Evolutionary conservation across 2,113 vertebrate genomes (phyloP), one percentile per base, ranked within the genome.

Genomic region (Sinosuthora webbiana): DNA sequence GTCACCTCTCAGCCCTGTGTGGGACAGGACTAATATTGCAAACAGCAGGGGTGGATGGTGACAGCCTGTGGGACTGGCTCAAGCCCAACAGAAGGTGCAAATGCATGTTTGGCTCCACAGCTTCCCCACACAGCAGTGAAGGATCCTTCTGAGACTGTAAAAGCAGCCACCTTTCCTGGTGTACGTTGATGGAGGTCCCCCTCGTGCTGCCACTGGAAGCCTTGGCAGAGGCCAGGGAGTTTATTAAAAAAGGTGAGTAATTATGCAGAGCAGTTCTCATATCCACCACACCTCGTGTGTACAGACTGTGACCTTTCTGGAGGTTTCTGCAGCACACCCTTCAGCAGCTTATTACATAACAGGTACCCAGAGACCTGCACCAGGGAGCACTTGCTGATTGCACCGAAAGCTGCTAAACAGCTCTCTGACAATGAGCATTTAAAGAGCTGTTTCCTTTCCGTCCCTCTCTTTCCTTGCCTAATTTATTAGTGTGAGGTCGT

Each of bases 171-270:
- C 0, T 17, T 4, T 96, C 47, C 90, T 18, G 60, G 35, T 35
- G 67, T 50, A n/a, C 7, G 0, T 5, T 64, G 83, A 74, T n/a
- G 73, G 73, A n/a, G 44, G 83, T 78, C 71, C 80, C 86, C 39
- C 56, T 35, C 42, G 71, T 44, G 80, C 83, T 92, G 88, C 93
- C 64, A 53, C 83, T 42, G 88, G 64, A 90, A 90, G 60, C 75
- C 95, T 81, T 88, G 4, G 90, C 68, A 82, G 92, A 68, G 90
- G 78, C 49, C 2, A 3, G 13, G 47, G 64, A 95, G 90, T 96
- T 94, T 81, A 95, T 94, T 96, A 95, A 95, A 86, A 84, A 74
- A 92, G 88, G 92, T 94, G 96, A 95, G 90, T 87, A 96, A 97
- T 95, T 94, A 95, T 63, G 42, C 47, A 70, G 94, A 70, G 52